Evolutionary conservation across 1,140 invertebrate genomes (phyloP).

Genomic region (Leptoteleia sp.): DNA sequence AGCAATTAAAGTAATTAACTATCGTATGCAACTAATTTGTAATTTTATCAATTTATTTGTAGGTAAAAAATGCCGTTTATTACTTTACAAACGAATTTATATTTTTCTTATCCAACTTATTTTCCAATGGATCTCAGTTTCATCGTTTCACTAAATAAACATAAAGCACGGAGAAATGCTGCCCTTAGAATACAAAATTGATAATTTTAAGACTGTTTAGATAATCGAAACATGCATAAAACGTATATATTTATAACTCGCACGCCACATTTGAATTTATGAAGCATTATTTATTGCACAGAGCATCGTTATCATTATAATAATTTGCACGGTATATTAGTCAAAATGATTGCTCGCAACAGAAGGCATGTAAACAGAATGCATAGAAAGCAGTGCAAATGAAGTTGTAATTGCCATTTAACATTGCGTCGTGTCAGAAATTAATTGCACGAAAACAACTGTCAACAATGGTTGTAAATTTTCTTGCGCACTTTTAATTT

Average conservation of each 20-base stretch:
- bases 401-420: constrained; percentile 31
- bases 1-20: too few relatives aligned
- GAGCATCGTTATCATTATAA: constrained; percentile 16
- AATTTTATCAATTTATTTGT: too few relatives aligned
- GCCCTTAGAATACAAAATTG: too few relatives aligned
- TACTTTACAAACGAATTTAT: too few relatives aligned
- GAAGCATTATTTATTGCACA: constrained; percentile 4
- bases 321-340: constrained; percentile 18
- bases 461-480: constrained; percentile 20
- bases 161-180: too few relatives aligned
- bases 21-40: too few relatives aligned
- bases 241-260: constrained; percentile 1
- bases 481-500: background rate
- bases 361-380: constrained; percentile 7
- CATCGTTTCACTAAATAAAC: too few relatives aligned
- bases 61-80: too few relatives aligned
- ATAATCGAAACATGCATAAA: background rate
- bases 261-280: constrained; percentile 4
- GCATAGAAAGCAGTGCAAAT: constrained; percentile 23
- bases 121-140: too few relatives aligned
- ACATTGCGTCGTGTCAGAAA: constrained; percentile 18
- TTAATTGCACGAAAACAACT: constrained; percentile 22
- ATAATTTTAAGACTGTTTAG: background rate
- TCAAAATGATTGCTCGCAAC: constrained; percentile 9
- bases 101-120: too few relatives aligned